These are phyloP conservation scores for Calliopum simillimum DNA, from an alignment of 2,888 invertebrate species.

Conservation along the genomic window DNA sequence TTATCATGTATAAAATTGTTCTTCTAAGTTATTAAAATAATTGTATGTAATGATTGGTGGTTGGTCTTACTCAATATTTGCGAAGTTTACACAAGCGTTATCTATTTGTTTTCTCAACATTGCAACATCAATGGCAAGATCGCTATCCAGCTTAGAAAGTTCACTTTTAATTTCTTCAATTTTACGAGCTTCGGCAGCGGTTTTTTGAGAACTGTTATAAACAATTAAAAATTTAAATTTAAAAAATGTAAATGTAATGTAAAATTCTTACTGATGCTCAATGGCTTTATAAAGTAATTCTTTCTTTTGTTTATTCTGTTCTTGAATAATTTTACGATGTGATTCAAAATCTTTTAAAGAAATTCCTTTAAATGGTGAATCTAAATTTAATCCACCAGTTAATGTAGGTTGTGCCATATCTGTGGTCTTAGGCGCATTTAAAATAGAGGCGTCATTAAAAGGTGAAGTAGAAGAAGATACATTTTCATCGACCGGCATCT, in stretches of 20 bases:
- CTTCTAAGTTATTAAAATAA: too few relatives aligned
- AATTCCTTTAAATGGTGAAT: slow-evolving; percentile 68
- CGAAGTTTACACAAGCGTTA: slow-evolving; percentile 77
- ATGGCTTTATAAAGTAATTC: slow-evolving; percentile 79
- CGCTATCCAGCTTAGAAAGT: slow-evolving; percentile 73
- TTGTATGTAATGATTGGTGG: not conserved
- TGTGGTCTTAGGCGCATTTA: slow-evolving; percentile 42
- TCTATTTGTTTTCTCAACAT: slow-evolving; percentile 83
- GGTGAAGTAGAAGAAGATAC: slow-evolving; percentile 43
- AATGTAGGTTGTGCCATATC: slow-evolving; percentile 38
- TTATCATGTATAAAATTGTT: too few relatives aligned
- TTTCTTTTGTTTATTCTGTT: slow-evolving; percentile 82
- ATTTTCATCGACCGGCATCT: slow-evolving; percentile 46
- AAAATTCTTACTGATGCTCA: slow-evolving; percentile 73
- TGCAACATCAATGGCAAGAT: slow-evolving; percentile 80
- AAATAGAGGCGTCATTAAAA: slow-evolving; percentile 53
- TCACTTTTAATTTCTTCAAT: slow-evolving; percentile 75
- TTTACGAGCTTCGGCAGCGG: slow-evolving; percentile 76
- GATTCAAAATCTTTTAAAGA: slow-evolving; percentile 77
- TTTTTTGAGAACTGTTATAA: slow-evolving; percentile 75
- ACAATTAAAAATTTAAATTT: not conserved
- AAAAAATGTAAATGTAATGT: not conserved
- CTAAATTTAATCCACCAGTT: slow-evolving; percentile 49
- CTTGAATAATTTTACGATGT: slow-evolving; percentile 81
- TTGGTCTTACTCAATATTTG: slow-evolving; percentile 78